Percentiles rank a stretch among this genome's conserved stretches.
Evolutionary conservation across 2,888 invertebrate genomes (phyloP).

Genomic region (Eupithecia exiguata): DNA sequence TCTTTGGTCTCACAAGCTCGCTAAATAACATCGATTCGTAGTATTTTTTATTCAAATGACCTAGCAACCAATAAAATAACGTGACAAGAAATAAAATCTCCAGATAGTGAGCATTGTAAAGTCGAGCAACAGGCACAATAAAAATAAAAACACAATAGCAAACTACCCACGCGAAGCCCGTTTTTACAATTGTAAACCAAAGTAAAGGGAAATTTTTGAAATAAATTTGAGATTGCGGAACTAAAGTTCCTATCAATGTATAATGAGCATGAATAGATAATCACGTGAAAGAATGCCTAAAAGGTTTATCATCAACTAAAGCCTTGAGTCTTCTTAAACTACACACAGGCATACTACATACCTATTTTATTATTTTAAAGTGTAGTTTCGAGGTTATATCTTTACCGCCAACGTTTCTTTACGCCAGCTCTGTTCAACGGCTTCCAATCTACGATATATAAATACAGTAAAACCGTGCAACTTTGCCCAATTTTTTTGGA

Average conservation of each 20-base stretch:
- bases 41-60: slow-evolving; percentile 23
- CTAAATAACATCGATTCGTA: slow-evolving; percentile 5
- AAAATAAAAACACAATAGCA: slow-evolving; percentile 38
- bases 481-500: too few species aligned
- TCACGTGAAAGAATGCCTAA: background rate
- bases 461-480: too few species aligned
- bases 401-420: background rate
- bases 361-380: background rate
- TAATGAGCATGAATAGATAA: background rate
- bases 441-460: background rate
- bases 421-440: background rate
- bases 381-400: background rate
- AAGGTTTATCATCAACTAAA: background rate
- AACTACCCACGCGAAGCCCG: slow-evolving; percentile 34
- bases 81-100: slow-evolving; percentile 31
- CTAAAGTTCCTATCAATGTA: background rate
- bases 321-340: background rate
- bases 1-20: background rate
- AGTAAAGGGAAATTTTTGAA: background rate
- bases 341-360: too few species aligned
- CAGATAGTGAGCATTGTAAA: slow-evolving; percentile 30
- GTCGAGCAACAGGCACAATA: slow-evolving; percentile 29
- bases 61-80: slow-evolving; percentile 29
- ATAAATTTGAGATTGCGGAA: background rate
- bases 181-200: slow-evolving; percentile 7